Conservation (phyloP, 2,113 vertebrate species). For the Taurulus bubalis region DNA sequence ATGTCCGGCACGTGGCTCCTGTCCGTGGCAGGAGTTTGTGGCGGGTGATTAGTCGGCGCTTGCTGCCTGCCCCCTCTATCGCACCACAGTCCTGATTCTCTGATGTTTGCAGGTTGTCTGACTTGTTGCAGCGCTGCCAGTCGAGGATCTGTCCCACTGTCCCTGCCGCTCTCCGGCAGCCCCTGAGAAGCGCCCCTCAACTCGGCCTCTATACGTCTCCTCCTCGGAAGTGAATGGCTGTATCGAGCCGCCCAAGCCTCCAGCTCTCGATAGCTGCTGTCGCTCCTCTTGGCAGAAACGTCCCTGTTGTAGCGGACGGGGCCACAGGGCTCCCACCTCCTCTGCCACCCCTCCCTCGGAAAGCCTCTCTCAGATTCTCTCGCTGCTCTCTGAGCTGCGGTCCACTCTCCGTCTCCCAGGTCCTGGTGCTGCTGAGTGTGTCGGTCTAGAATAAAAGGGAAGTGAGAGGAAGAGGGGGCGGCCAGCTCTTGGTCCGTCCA, state of each 20-base stretch:
- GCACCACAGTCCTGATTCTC: conserved; percentile 48
- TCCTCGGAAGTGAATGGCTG: conserved; percentile 79
- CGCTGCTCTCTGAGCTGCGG: conserved; percentile 37
- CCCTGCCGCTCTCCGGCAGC: conserved; percentile 52
- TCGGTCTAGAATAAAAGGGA: conserved; percentile 63
- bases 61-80: conserved; percentile 52
- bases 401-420: conserved; percentile 64
- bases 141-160: conserved; percentile 42
- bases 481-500: conserved; percentile 62
- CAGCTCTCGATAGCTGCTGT: conserved; percentile 76
- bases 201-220: conserved; percentile 70
- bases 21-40: conserved; percentile 37
- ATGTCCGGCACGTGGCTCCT: conserved; percentile 31
- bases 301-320: conserved; percentile 67
- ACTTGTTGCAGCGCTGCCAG: conserved; percentile 42
- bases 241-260: conserved; percentile 80
- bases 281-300: conserved; percentile 55
- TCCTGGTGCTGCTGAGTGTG: conserved; percentile 53
- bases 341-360: conserved; percentile 68
- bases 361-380: conserved; percentile 66
- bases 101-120: conserved; percentile 43
- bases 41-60: conserved; percentile 12
- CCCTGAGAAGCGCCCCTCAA: conserved; percentile 54
- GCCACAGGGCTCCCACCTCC: conserved; percentile 66
- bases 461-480: conserved; percentile 52